Conservation (phyloP, 2,797 vertebrate genomes). For the Etheostoma nigrum region DNA sequence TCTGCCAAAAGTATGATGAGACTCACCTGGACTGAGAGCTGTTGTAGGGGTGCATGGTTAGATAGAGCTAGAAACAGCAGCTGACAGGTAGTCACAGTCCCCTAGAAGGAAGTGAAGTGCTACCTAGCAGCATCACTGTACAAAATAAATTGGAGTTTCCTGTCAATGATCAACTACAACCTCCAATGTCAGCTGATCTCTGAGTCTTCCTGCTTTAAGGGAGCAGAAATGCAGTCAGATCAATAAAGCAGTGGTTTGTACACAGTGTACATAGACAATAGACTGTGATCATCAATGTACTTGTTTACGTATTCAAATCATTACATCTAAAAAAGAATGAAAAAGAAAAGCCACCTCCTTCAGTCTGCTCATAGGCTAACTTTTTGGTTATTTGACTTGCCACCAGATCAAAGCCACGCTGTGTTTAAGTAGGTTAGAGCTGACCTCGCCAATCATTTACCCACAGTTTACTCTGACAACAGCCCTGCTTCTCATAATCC, state of each 20-base stretch:
- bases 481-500: conserved; percentile 31
- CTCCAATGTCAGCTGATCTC: conserved; percentile 44
- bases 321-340: not conserved
- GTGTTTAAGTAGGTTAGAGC: conserved; percentile 65
- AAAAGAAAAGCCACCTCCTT: not conserved
- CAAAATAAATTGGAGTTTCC: conserved; percentile 75
- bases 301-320: not conserved
- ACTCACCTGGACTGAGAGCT: conserved; percentile 72
- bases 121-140: conserved; percentile 70
- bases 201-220: conserved; percentile 37
- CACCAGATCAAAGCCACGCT: conserved; percentile 60
- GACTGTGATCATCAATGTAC: not conserved
- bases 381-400: conserved; percentile 69
- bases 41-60: conserved; percentile 43
- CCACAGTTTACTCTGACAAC: conserved; percentile 60
- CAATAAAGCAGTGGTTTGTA: conserved; percentile 8
- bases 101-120: conserved; percentile 74
- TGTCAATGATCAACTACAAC: conserved; percentile 82
- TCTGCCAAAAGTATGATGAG: not conserved
- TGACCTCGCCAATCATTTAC: conserved; percentile 78
- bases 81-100: conserved; percentile 39
- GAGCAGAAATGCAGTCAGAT: conserved; percentile 6
- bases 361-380: conserved; percentile 19
- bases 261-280: not conserved
- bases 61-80: conserved; percentile 19